These are phyloP conservation scores for Aplysina aerophoba DNA, from an alignment of 37 sponge, comb jelly and placozoan genomes.

Conservation along the genomic window DNA sequence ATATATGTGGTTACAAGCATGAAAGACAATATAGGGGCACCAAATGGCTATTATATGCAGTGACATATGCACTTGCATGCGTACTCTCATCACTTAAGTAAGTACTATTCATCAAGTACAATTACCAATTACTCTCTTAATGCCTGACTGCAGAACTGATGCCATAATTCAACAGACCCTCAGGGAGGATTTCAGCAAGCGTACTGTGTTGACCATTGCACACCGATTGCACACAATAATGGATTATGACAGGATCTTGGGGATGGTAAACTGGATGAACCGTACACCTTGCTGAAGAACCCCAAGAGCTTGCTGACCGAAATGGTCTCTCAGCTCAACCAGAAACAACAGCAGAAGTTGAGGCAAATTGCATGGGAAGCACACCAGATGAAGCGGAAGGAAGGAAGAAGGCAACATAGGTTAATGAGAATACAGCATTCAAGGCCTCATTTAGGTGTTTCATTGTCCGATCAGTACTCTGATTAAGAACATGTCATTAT, in stretches of 20 bases:
- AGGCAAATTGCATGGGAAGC: slow-evolving; percentile 56
- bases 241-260: slow-evolving; percentile 76
- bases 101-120: too few relatives aligned
- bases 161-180: slow-evolving; percentile 78
- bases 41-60: too few relatives aligned
- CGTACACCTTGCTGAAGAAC: slow-evolving; percentile 50
- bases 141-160: slow-evolving; percentile 70
- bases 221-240: slow-evolving; percentile 93
- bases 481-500: too few relatives aligned
- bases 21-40: too few relatives aligned
- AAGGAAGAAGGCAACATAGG: background rate
- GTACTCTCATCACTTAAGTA: too few relatives aligned
- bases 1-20: too few relatives aligned
- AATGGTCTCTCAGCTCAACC: slow-evolving; percentile 59
- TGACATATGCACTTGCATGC: too few relatives aligned
- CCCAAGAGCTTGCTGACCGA: slow-evolving; percentile 30
- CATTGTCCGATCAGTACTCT: too few relatives aligned
- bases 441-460: too few relatives aligned
- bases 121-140: too few relatives aligned
- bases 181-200: slow-evolving; percentile 62
- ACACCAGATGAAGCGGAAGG: slow-evolving; percentile 7
- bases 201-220: slow-evolving; percentile 91
- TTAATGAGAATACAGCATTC: too few relatives aligned
- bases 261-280: slow-evolving; percentile 49
- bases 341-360: slow-evolving; percentile 37